Evolutionary conservation across 2,888 invertebrate species (phyloP), one percentile per base, ranked within the genome.

Genomic region (Eilema sororculum): DNA sequence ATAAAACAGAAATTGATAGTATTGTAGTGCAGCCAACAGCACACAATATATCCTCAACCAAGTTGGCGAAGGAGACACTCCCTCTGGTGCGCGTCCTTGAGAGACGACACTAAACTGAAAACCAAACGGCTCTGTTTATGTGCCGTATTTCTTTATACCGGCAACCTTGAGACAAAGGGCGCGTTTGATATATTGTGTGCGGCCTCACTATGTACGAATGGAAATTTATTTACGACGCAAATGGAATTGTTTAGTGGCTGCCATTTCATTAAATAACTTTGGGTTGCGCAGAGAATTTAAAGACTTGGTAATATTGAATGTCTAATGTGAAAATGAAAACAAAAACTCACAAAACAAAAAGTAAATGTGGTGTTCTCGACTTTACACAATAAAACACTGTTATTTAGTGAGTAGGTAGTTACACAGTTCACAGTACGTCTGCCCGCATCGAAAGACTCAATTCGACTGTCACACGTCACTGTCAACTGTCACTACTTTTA

Each of bases 201-300:
- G 56, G 33, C 20, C 41, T 61, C 25, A 61, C 41, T 30, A 22
- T 56, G 62, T 56, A 28, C 24, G 33, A 62, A 52, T 61, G 37
- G 46, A 62, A 62, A 68, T 68, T 68, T 68, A 68, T 68, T 68
- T 62, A 68, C 61, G 62, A 62, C 22, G 33, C 20, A 60, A 61
- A 61, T 67, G 61, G 67, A 67, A 67, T 52, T 61, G 52, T 61
- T 61, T 57, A 30, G 33, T 24, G 24, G 20, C 33, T 25, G 33
- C 24, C 22, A 28, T 52, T 65, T 56, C 28, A 13, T n/a, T 30
- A 65, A 16, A 46, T 52, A 64, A 64, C 46, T 64, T 28, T 10
- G 25, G 58, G 25, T 13, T 58, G 4, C 4, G 4, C 2, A 25
- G 24, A 58, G 25, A 58, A 58, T 58, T 1, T 58, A 13, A 12